Conservation (phyloP, 2,113 vertebrate species). For the Lagenorhynchus albirostris region DNA sequence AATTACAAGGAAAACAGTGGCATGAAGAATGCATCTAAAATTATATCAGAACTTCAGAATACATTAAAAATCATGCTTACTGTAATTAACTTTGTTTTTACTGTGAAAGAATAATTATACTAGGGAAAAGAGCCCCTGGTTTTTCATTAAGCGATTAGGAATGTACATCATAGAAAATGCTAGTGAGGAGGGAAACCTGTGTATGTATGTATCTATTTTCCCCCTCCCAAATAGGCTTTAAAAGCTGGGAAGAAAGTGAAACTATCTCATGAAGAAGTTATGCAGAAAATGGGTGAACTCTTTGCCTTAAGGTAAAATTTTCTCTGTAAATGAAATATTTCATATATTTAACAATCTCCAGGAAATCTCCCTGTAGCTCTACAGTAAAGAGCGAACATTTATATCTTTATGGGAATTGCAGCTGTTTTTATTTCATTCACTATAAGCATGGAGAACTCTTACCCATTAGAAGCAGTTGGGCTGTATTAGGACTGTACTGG, state of each 20-base stretch:
- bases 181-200: neutral
- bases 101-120: neutral
- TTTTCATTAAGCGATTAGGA: neutral
- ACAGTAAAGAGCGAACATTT: neutral
- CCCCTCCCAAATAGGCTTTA: conserved; percentile 84
- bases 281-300: conserved; percentile 98
- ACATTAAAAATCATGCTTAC: neutral
- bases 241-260: conserved; percentile 93
- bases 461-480: neutral
- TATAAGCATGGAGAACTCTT: neutral
- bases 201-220: neutral
- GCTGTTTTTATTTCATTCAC: neutral
- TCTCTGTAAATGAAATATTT: neutral
- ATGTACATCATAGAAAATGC: neutral
- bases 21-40: neutral
- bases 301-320: conserved; percentile 91
- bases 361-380: neutral
- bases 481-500: neutral
- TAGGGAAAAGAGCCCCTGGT: neutral
- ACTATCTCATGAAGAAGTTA: conserved; percentile 95
- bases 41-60: neutral
- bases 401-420: neutral
- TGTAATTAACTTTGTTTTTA: neutral
- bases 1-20: neutral
- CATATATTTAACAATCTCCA: neutral